Base-by-base conservation (phyloP, 1,140 invertebrate species). In the Coenobita brevimanus region DNA sequence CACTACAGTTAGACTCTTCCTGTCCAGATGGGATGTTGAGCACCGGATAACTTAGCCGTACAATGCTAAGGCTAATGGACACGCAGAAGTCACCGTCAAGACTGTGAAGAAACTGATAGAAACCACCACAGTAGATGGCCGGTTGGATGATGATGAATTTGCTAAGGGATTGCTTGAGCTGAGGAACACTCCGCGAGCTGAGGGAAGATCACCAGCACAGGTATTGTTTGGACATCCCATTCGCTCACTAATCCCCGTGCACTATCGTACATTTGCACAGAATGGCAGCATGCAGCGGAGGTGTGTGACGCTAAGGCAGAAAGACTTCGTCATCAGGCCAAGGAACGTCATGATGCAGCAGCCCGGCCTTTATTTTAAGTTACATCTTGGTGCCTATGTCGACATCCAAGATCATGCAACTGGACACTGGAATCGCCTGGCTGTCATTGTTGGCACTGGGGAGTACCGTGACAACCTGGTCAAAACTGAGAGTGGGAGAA, bases 181-280 rank as follows among this genome's bases (percentile, higher is more conserved):
- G n/a, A 6, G 82, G 30, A 86, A 86, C 71, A 86, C 71, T 1
- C 83, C 83, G 6, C 54, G 83, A 15, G 73, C 69, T 3, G 46
- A 64, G 2, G 83, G 83, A 36, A 41, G 64, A 15, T 86, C 71
- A 10, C 83, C 83, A 6, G 71, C 83, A 4, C 83, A 86, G 33
- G 27, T 86, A 24, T 33, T 84, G 27, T 84, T 41, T 64, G 62
- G 82, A 24, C 33, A 71, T 38, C 82, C 82, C 21, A 76, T 86
- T 13, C 24, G 69, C 21, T 76, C 73, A 3, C 36, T 2, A 8
- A n/a, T 86, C 15, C 83, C 71, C 24, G 83, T 71, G 33, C 71
- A 86, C 46, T 71, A 79, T 38, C 71, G 83, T 17, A 62, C 54
- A 57, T 86, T 86, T 64, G 83, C 83, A 15, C 36, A 15, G 83